Percentiles rank a stretch among this genome's conserved stretches.
These are phyloP conservation scores for Palloptera scutellata DNA, from an alignment of 2,888 invertebrate species.

Conservation along the genomic window DNA sequence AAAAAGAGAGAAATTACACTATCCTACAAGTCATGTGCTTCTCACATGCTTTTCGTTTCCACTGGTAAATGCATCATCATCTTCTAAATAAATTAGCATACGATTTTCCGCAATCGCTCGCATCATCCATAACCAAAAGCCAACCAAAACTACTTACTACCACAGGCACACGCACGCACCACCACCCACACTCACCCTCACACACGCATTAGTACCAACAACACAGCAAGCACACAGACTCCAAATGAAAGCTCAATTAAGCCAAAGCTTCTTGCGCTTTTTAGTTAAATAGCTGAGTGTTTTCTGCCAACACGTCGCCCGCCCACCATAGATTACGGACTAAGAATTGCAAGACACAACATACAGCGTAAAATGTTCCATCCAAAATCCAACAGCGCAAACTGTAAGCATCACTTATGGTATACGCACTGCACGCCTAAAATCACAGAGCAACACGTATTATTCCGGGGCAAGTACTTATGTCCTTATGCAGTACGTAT, in stretches of 20 bases:
- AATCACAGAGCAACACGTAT: too few relatives aligned
- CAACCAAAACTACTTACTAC: neutral
- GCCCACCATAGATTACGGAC: neutral
- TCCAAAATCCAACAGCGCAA: neutral
- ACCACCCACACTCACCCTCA: neutral
- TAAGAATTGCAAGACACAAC: neutral
- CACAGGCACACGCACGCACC: neutral
- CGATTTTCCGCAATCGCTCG: too few relatives aligned
- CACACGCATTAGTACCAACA: neutral
- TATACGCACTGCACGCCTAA: too few relatives aligned
- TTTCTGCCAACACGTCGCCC: neutral
- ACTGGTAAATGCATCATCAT: too few relatives aligned
- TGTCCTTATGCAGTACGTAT: too few relatives aligned
- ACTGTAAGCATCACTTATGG: neutral
- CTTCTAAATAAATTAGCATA: too few relatives aligned
- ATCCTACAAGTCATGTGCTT: too few relatives aligned
- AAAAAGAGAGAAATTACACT: too few relatives aligned
- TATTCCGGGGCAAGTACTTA: too few relatives aligned
- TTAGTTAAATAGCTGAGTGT: neutral
- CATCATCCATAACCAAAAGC: neutral
- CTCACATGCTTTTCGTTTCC: too few relatives aligned
- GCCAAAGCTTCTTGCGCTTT: slow-evolving; percentile 24
- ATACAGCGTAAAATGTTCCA: neutral
- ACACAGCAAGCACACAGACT: neutral
- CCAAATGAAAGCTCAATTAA: slow-evolving; percentile 22